Percentiles rank a stretch among this genome's conserved stretches.
These are phyloP conservation scores for Tinea semifulvella DNA, from an alignment of 2,888 invertebrate genomes.

Conservation along the genomic window DNA sequence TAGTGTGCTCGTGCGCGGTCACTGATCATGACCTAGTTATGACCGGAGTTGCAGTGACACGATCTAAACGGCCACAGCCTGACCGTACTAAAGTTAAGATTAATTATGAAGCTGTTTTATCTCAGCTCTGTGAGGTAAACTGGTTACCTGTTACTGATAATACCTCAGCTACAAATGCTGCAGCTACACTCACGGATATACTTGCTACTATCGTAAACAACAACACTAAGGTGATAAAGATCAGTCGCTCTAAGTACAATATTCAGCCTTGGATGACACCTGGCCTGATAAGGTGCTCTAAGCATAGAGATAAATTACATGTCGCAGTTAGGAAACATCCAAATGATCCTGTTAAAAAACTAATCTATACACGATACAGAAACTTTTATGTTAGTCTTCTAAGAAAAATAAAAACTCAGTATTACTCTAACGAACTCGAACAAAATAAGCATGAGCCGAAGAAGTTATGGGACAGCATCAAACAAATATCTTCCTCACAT, in stretches of 20 bases:
- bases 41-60: conserved; percentile 12
- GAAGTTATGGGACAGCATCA: conserved; percentile 1
- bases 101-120: not conserved
- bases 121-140: not conserved
- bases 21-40: conserved; percentile 12
- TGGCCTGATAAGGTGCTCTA: conserved; percentile 16
- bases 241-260: conserved; percentile 15
- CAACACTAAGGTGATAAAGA: conserved; percentile 2
- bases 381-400: not conserved
- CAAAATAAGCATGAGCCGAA: not conserved
- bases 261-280: conserved; percentile 20
- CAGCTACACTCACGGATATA: not conserved
- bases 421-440: not conserved
- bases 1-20: conserved; percentile 16
- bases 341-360: not conserved
- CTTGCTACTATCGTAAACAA: not conserved
- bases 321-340: conserved; percentile 10
- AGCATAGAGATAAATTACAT: conserved; percentile 17
- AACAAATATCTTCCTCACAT: not conserved
- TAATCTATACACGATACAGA: conserved; percentile 9
- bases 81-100: not conserved
- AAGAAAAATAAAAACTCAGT: not conserved
- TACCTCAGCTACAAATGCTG: not conserved
- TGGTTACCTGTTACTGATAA: not conserved
- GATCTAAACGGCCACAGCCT: not conserved